Evolutionary conservation across 2,797 vertebrate genomes (phyloP).

Genomic region (Sebastes variabilis): DNA sequence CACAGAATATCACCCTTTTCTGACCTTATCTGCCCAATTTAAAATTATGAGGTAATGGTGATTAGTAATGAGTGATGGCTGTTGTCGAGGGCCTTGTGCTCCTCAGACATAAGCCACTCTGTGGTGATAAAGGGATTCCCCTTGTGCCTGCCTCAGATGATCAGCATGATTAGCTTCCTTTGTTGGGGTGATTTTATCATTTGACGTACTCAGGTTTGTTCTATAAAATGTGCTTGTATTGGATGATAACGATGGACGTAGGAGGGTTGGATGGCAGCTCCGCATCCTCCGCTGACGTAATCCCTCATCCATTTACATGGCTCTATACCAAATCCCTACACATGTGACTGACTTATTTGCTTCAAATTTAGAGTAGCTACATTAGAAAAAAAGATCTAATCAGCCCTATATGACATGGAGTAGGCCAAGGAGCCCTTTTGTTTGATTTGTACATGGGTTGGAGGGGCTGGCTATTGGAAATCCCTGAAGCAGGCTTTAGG

Average conservation of each 20-base stretch:
- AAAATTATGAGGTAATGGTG: constrained; percentile 55
- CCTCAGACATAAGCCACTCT: constrained; percentile 57
- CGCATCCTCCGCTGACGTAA: constrained; percentile 56
- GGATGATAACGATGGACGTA: background rate
- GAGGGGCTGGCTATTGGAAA: constrained; percentile 82
- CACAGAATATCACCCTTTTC: constrained; percentile 33
- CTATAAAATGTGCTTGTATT: background rate
- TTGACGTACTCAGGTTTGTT: constrained; percentile 39
- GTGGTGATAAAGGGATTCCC: constrained; percentile 58
- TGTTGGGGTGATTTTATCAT: constrained; percentile 49
- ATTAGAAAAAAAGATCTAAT: constrained; percentile 76
- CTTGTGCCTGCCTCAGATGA: constrained; percentile 54
- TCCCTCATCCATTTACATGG: constrained; percentile 55
- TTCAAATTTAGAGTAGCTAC: constrained; percentile 68
- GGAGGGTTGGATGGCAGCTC: constrained; percentile 32
- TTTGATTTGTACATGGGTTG: constrained; percentile 81
- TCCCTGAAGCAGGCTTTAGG: constrained; percentile 86
- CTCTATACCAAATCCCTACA: constrained; percentile 56
- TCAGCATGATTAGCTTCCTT: constrained; percentile 53
- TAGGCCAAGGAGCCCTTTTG: constrained; percentile 81
- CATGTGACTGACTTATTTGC: constrained; percentile 73
- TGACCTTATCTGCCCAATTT: constrained; percentile 57
- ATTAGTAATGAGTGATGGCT: constrained; percentile 62
- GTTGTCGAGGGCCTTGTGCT: constrained; percentile 53
- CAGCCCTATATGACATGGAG: constrained; percentile 79